phyloP scores from a whole-genome alignment of 2,888 invertebrate genomes.

The Lissocephala sabroskyi region DNA sequence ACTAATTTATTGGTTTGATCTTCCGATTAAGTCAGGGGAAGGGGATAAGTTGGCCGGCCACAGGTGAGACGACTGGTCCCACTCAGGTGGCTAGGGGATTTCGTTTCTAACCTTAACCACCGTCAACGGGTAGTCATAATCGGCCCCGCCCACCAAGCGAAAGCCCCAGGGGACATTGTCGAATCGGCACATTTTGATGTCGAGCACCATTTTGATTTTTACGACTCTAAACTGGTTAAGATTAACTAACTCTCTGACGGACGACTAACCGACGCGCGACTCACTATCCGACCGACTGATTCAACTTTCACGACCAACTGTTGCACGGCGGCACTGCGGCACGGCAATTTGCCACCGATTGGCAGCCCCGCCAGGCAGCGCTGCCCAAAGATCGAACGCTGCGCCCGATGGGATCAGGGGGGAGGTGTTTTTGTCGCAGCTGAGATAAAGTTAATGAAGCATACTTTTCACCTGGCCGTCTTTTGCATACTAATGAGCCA shows the following conservation, averaged over 20 bases:
- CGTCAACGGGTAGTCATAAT: slow-evolving; percentile 82
- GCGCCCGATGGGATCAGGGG: too few species aligned
- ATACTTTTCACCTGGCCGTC: slow-evolving; percentile 43
- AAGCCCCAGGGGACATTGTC: slow-evolving; percentile 84
- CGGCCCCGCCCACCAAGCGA: slow-evolving; percentile 82
- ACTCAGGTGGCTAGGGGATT: slow-evolving; percentile 1
- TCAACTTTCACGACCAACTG: slow-evolving; percentile 50
- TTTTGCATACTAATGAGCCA: slow-evolving; percentile 44
- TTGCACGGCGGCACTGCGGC: slow-evolving; percentile 27
- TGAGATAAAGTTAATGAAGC: slow-evolving; percentile 38
- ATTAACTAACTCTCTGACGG: background rate
- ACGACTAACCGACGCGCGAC: background rate
- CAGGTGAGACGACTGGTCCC: slow-evolving; percentile 4
- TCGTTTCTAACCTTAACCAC: slow-evolving; percentile 79
- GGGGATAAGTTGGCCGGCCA: background rate
- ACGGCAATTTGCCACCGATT: slow-evolving; percentile 20
- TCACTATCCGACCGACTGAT: slow-evolving; percentile 21
- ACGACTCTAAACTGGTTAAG: background rate
- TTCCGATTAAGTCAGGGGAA: background rate
- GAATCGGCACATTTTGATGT: slow-evolving; percentile 77
- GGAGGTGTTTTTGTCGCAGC: too few species aligned
- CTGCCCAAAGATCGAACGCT: background rate
- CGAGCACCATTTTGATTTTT: slow-evolving; percentile 80
- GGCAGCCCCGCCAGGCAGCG: too few species aligned
- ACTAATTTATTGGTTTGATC: too few species aligned